Conservation (phyloP, 2,113 vertebrate genomes). For the Anarhynchus alexandrinus region DNA sequence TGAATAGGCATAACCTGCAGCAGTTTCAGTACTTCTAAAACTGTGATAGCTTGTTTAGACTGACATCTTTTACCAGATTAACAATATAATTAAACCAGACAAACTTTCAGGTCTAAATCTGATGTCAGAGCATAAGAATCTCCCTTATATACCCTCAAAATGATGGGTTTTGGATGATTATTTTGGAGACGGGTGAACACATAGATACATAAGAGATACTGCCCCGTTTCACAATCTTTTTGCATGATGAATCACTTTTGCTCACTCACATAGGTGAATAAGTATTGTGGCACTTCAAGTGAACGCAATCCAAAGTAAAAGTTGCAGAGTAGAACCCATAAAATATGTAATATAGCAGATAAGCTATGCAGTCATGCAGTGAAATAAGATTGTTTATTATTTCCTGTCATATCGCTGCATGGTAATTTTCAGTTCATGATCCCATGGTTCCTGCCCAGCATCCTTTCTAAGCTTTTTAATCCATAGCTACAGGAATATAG, state of each 20-base stretch:
- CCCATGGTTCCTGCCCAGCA: not conserved
- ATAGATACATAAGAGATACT: not conserved
- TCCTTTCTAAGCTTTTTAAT: constrained; percentile 7
- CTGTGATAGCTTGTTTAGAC: not conserved
- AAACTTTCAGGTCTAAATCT: constrained; percentile 28
- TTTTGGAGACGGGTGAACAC: not conserved
- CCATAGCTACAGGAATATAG: not conserved
- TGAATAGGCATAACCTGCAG: not conserved
- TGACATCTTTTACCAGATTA: not conserved
- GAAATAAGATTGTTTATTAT: not conserved
- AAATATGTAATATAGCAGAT: not conserved
- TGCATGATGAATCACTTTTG: not conserved
- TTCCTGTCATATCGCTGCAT: not conserved
- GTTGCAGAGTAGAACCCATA: not conserved
- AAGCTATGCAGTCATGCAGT: constrained; percentile 1
- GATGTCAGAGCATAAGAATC: constrained; percentile 30
- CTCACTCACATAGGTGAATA: not conserved
- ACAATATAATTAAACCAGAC: constrained; percentile 13
- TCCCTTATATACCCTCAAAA: constrained; percentile 4
- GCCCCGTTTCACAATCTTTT: constrained; percentile 17
- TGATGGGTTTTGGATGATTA: not conserved
- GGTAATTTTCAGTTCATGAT: not conserved
- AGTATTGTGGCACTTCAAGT: not conserved
- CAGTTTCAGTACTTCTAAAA: not conserved
- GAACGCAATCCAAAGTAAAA: not conserved